A percentile compares a stretch with the other conserved stretches of the same genome.
Evolutionary conservation across 2,888 invertebrate species (phyloP).

Genomic region (Aelia acuminata): DNA sequence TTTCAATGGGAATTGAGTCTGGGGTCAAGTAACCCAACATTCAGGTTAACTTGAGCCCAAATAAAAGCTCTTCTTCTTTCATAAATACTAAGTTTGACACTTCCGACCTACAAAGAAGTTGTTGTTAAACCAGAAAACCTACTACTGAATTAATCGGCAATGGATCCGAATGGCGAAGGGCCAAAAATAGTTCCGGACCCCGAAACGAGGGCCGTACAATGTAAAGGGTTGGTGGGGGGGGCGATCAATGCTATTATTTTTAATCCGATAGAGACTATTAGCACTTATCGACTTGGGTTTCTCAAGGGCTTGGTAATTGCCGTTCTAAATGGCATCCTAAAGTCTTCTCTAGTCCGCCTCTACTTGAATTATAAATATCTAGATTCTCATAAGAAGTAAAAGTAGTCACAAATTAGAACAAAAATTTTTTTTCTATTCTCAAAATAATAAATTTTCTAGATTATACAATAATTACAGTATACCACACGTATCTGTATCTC

Average conservation of each 20-base stretch:
- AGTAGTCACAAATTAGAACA: too few relatives aligned
- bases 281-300: neutral
- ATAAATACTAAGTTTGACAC: too few relatives aligned
- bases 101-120: too few relatives aligned
- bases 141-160: neutral
- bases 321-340: neutral
- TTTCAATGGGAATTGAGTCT: too few relatives aligned
- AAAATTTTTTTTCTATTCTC: too few relatives aligned
- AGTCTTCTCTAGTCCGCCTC: neutral
- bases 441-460: neutral
- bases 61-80: too few relatives aligned
- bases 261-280: neutral
- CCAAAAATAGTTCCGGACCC: neutral
- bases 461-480: neutral
- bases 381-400: neutral
- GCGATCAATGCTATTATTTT: slow-evolving; percentile 1
- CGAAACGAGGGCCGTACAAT: neutral
- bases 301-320: neutral
- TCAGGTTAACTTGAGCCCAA: too few relatives aligned
- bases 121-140: neutral
- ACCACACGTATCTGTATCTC: too few relatives aligned
- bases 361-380: neutral
- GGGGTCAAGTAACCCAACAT: too few relatives aligned
- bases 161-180: neutral
- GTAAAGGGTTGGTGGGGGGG: neutral